A percentile compares a stretch with the other conserved stretches of the same genome.
phyloP scores from a whole-genome alignment of 2,113 vertebrate species.

The Otis tarda region DNA sequence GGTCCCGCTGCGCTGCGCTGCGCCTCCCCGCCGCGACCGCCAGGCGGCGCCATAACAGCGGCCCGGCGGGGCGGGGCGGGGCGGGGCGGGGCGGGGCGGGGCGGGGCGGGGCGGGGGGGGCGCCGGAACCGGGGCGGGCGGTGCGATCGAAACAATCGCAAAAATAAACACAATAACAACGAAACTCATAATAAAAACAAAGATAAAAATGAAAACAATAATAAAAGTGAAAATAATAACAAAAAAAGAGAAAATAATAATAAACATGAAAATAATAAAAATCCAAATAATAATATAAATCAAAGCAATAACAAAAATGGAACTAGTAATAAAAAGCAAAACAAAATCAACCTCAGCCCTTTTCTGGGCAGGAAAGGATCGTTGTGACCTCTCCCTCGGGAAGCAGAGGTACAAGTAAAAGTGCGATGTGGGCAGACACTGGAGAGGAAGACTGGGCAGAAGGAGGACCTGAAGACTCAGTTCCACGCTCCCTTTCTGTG shows the following conservation, averaged over 20 bases:
- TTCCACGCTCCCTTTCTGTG: neutral
- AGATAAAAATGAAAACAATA: too few species aligned
- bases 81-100: neutral
- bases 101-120: too few species aligned
- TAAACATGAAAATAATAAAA: too few species aligned
- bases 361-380: neutral
- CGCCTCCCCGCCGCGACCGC: neutral
- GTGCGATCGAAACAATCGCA: too few species aligned
- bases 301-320: neutral
- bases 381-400: neutral
- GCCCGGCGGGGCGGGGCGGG: neutral
- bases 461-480: neutral
- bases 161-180: too few species aligned
- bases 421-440: fast-evolving
- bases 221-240: neutral
- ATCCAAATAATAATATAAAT: neutral
- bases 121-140: too few species aligned
- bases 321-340: neutral
- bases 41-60: neutral
- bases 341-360: neutral
- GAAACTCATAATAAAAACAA: too few species aligned
- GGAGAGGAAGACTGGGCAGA: neutral
- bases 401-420: neutral
- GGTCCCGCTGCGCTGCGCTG: neutral
- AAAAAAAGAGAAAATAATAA: too few species aligned